These are phyloP conservation scores for Nibea coibor DNA, from an alignment of 2,113 vertebrate genomes.

Conservation along the genomic window DNA sequence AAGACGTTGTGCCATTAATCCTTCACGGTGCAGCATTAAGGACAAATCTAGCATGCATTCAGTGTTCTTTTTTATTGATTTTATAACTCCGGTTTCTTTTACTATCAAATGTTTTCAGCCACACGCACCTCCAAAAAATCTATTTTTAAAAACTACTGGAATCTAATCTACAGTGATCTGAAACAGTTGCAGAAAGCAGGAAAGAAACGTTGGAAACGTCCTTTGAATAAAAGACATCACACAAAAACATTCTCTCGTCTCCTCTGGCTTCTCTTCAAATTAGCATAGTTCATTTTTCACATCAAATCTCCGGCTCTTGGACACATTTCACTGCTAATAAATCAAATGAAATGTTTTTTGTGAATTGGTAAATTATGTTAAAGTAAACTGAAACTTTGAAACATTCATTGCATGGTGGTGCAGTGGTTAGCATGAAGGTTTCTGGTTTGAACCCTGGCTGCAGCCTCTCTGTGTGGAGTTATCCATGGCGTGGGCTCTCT, in stretches of 20 bases:
- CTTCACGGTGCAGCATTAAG: not conserved
- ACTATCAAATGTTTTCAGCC: slow-evolving; percentile 23
- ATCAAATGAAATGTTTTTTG: no score
- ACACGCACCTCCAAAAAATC: not conserved
- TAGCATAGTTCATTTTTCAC: no score
- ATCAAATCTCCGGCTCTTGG: no score
- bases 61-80: slow-evolving; percentile 19
- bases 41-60: not conserved
- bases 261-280: not conserved
- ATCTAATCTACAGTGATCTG: not conserved
- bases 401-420: no score
- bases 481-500: no score
- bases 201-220: not conserved
- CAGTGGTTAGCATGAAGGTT: no score
- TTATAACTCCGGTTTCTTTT: slow-evolving; percentile 38
- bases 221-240: slow-evolving; percentile 34
- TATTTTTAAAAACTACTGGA: slow-evolving; percentile 17
- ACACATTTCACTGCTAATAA: no score
- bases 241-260: not conserved
- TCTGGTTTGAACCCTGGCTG: no score
- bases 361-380: no score
- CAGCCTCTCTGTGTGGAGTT: no score
- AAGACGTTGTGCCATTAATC: not conserved
- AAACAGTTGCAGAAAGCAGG: not conserved
- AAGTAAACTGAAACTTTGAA: no score